Base-by-base conservation (phyloP, 2,797 vertebrate genomes). In the Uromys caudimaculatus region DNA sequence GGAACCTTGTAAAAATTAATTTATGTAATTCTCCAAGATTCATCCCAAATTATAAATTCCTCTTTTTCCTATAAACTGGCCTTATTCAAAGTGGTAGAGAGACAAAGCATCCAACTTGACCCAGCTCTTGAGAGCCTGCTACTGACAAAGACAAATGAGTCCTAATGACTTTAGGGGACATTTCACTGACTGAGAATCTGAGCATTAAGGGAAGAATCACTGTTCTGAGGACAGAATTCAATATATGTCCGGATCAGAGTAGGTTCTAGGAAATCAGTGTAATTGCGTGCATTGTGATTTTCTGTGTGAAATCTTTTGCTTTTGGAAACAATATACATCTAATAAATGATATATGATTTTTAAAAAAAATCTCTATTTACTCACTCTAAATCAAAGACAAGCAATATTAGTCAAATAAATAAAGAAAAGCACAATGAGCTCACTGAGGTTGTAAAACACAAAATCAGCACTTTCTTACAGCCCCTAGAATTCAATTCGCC, bases 121-220 rank as follows among this genome's bases (percentile, higher is more conserved):
- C 92, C 41, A 83, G 73, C 89, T 85, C 84, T 35, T 35, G 87
- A 92, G 94, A 96, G 56, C 54, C 67, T 17, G 17, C 94, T 91
- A 69, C 41, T 38, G 96, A 95, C 71, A 77, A 88, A 94, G 96
- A 98, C 94, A 97, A 93, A 97, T 90, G 96, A 86, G 77, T 78
- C 92, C 90, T 94, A 93, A 96, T 96, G 95, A 95, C 60, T 88
- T 83, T 71, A 56, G 87, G 60, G 38, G 32, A 87, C 19, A 11
- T 76, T 21, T 82, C 87, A 94, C 84, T 71, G 92, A 93, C 73
- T 38, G n/a, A 71, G 73, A 94, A 4, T 29, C 3, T 7, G 81
- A 95, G 60, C 6, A 93, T 62, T 44, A 84, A 89, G 73, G 56
- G 2, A 97, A 83, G 58, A 93, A 44, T 38, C 9, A 8, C 77